Evolutionary conservation across 2,797 vertebrate genomes (phyloP), one percentile per base, ranked within the genome.

Genomic region (Melanotaenia boesemani): DNA sequence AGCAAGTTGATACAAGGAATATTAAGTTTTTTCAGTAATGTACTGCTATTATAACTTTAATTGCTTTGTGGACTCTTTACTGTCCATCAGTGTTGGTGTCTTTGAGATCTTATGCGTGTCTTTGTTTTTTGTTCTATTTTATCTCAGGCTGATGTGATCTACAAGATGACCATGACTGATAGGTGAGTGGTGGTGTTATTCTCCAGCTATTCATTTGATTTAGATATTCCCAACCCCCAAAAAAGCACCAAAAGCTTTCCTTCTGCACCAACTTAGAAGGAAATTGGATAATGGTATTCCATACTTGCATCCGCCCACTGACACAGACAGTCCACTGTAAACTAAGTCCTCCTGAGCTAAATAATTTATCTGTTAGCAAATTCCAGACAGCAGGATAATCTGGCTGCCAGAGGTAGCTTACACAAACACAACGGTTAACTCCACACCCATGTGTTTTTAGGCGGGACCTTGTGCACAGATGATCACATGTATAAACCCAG

Each of bases 121-220:
- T 58, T 26, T 69, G 12, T 55, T 32, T 60, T 41, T 52, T 46
- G 10, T 34, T 48, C 24, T 26, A 30, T 86, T 75, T 90, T 92
- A 46, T 84, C 89, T 63, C 83, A 99, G 98, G 98, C 97, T 63
- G 98, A 99, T 90, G 97, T 99, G 62, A 99, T 99, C 93, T 97
- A 98, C 93, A 98, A 99, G 92, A 97, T 99, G 95, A 95, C 95
- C 83, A 98, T 99, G 98, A 99, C 98, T 57, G 98, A 99, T 93
- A 99, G 98, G 98, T 99, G 94, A 95, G 93, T 73, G 2, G 62
- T 67, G 22, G 7, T 20, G 26, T 50, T 44, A 4, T 4, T 15
- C 18, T 46, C 8, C 8, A 36, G 15, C 32, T 20, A 12, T 54
- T 16, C 5, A 22, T 66, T 10, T 18, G 5, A 24, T 18, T 32